Evolutionary conservation across 2,113 vertebrate species (phyloP).

Genomic region (Rhynchomys soricoides): DNA sequence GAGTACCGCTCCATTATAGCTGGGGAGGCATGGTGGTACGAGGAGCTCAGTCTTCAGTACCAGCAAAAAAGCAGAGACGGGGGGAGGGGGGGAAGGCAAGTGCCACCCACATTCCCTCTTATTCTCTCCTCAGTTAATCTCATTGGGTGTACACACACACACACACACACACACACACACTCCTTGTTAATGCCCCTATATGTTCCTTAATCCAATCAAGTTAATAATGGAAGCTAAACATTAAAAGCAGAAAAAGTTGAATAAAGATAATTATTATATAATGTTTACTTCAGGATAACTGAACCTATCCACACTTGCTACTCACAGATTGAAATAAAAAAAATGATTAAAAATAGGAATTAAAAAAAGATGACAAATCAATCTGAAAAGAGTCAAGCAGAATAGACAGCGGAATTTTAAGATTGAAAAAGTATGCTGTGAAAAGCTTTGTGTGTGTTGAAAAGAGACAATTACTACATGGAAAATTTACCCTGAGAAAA

Average conservation of each 20-base stretch:
- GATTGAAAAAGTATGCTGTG: conserved; percentile 21
- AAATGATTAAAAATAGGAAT: conserved; percentile 64
- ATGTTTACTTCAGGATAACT: conserved; percentile 63
- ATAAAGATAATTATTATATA: conserved; percentile 44
- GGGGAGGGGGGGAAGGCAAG: no score
- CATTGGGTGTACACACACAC: neutral
- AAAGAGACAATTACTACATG: neutral
- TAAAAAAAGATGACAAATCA: conserved; percentile 39
- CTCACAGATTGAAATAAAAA: conserved; percentile 60
- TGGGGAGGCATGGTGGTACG: neutral
- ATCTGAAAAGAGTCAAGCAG: conserved; percentile 43
- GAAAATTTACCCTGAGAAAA: neutral
- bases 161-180: neutral
- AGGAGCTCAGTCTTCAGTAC: neutral
- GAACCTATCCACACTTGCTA: conserved; percentile 62
- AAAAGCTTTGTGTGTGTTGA: neutral
- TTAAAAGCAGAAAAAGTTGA: conserved; percentile 37
- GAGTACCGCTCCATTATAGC: fast-evolving
- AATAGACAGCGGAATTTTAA: conserved; percentile 50
- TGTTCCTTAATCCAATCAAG: neutral
- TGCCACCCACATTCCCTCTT: neutral
- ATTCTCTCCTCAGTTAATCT: neutral
- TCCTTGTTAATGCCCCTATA: neutral
- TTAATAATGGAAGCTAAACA: neutral
- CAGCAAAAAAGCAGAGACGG: neutral